Conservation (phyloP, 2,888 invertebrate genomes). For the Scaptomyza polygonia region DNA sequence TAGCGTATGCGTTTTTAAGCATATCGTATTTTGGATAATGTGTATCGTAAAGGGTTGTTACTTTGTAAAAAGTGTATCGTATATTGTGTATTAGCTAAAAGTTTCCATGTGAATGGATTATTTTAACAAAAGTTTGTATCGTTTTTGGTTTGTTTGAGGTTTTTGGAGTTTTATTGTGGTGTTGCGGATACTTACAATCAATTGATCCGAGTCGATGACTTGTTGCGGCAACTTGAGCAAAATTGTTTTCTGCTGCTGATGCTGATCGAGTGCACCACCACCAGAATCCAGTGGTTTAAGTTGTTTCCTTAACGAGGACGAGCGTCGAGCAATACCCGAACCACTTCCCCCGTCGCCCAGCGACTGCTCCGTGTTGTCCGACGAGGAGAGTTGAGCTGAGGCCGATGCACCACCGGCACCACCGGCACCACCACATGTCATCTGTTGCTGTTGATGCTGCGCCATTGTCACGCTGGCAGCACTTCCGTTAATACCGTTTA, state of each 20-base stretch:
- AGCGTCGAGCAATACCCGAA: slow-evolving; percentile 45
- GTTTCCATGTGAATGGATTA: not conserved
- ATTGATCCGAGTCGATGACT: slow-evolving; percentile 82
- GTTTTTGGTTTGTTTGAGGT: slow-evolving; percentile 3
- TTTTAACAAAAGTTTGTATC: not conserved
- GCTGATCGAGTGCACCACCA: slow-evolving; percentile 50
- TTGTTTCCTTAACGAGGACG: slow-evolving; percentile 79
- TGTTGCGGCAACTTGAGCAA: slow-evolving; percentile 83
- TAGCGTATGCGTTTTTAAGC: not conserved
- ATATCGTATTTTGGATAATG: not conserved
- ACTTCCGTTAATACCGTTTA: slow-evolving; percentile 48
- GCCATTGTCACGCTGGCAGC: slow-evolving; percentile 37
- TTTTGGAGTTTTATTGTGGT: not conserved
- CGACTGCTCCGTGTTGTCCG: slow-evolving; percentile 84
- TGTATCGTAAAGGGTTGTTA: not conserved
- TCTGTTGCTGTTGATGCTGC: slow-evolving; percentile 14
- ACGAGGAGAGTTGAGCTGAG: slow-evolving; percentile 73
- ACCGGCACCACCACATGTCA: slow-evolving; percentile 1
- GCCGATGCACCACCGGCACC: not conserved
- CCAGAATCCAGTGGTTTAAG: slow-evolving; percentile 61
- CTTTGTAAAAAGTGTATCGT: slow-evolving; percentile 4
- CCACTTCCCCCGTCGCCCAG: slow-evolving; percentile 54
- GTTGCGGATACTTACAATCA: slow-evolving; percentile 81
- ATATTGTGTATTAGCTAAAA: slow-evolving; percentile 1
- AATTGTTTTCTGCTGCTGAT: slow-evolving; percentile 84